Conservation (phyloP, 2,113 vertebrate genomes). For the Clupea harengus region DNA sequence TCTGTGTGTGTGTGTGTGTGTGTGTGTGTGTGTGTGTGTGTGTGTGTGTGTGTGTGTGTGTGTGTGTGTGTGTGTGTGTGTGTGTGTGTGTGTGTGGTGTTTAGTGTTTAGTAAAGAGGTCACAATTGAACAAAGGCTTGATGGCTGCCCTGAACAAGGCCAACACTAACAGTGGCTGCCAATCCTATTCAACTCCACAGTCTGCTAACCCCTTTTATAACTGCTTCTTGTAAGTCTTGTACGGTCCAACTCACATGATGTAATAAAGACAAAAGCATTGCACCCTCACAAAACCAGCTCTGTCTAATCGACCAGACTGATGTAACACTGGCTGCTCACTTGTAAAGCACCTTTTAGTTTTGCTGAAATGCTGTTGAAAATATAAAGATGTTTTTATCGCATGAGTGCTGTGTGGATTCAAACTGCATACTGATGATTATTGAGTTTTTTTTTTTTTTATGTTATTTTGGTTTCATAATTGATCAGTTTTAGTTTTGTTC, state of each 20-base stretch:
- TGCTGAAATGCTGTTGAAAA: no score
- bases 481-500: not conserved
- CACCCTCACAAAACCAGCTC: not conserved
- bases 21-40: not conserved
- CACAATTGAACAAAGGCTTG: not conserved
- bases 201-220: not conserved
- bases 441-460: not conserved
- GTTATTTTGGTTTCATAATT: not conserved
- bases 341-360: not conserved
- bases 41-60: not conserved
- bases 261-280: not conserved
- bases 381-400: no score
- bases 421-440: not conserved
- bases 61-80: no score
- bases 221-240: not conserved
- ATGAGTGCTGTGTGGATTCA: not conserved
- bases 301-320: not conserved
- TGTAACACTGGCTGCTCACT: not conserved
- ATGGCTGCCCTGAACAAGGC: not conserved
- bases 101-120: not conserved
- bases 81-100: no score
- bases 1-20: not conserved
- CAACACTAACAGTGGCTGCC: not conserved
- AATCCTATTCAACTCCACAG: not conserved
- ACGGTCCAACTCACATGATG: not conserved